Base-by-base conservation (phyloP, 2,113 vertebrate species). In the Lucifuga dentata region DNA sequence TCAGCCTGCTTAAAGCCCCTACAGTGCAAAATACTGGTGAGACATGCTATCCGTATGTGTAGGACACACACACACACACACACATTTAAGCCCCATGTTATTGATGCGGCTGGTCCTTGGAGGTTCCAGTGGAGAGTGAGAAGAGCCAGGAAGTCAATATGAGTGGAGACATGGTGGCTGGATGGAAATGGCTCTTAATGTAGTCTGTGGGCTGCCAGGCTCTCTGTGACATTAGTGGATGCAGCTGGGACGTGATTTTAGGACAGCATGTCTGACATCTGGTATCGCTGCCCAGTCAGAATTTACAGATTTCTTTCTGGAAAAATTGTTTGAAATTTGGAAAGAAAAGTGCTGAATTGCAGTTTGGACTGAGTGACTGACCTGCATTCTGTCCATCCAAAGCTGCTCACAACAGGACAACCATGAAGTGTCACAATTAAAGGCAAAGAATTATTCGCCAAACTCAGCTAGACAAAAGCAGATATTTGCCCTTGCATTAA, bases 71-170 rank as follows among this genome's bases (percentile, higher is more conserved):
- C 58, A 55, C 48, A 61, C 36, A 36, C 46, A 20, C 15, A 56
- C 60, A 76, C 55, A 53, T 53, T 57, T 55, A 26, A 5, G 39
- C 20, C 24, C 51, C 29, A 76, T 46, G 68, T 68, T 81, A 88
- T 89, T 73, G 81, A 88, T 78, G 64, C 29, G 8, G 21, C 32
- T 9, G 20, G 11, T 87, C 76, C 76, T 84, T 19, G 2, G 71
- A 76, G 71, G 77, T 20, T 62, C 24, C 45, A 12, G 48, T 38
- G 19, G 33, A 55, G 55, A 74, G 60, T 19, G 39, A 68, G 72
- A 67, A 71, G 64, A 51, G 19, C 57, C 49, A 16, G 8, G 60
- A n/a, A 86, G 84, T 90, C 87, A 12, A 88, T 90, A 67, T 48
- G 43, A 74, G 52, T n/a, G 53, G 78, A 84, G 87, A 78, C 90